These are phyloP conservation scores for Tragelaphus scriptus DNA, from an alignment of 2,113 vertebrate species.

Conservation along the genomic window DNA sequence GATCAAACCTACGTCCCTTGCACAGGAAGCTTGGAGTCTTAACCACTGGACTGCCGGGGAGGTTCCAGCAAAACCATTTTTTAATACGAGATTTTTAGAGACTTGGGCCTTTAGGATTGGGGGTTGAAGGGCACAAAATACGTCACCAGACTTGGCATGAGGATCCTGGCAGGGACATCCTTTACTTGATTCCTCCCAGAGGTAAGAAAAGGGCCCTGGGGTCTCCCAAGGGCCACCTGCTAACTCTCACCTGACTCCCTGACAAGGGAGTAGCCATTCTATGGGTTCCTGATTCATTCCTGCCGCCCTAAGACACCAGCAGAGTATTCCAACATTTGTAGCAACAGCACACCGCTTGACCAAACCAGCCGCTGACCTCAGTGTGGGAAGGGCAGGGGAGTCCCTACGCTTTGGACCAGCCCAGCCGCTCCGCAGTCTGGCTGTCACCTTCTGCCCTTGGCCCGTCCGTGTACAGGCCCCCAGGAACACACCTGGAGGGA, in stretches of 20 bases:
- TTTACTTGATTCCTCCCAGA: not conserved
- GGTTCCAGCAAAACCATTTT: not conserved
- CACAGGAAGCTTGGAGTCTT: not conserved
- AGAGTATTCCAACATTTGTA: not conserved
- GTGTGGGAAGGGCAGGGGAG: not conserved
- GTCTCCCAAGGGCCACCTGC: not conserved
- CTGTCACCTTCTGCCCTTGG: not conserved
- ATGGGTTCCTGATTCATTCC: not conserved
- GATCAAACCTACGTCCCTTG: not conserved
- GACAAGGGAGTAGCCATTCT: not conserved
- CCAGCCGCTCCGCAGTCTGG: not conserved
- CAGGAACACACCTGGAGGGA: not conserved
- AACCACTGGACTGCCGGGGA: not conserved
- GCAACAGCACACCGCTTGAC: not conserved
- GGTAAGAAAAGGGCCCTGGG: not conserved
- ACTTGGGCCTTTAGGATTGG: not conserved
- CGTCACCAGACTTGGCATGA: not conserved
- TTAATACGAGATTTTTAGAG: not conserved
- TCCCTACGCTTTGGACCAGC: not conserved
- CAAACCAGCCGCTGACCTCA: not conserved
- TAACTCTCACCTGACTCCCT: not conserved
- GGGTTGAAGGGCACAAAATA: not conserved
- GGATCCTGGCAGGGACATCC: not conserved
- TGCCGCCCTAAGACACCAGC: not conserved
- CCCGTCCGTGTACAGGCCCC: fast-evolving